These are phyloP conservation scores for Falco punctatus DNA, from an alignment of 2,113 vertebrate genomes.

Conservation along the genomic window DNA sequence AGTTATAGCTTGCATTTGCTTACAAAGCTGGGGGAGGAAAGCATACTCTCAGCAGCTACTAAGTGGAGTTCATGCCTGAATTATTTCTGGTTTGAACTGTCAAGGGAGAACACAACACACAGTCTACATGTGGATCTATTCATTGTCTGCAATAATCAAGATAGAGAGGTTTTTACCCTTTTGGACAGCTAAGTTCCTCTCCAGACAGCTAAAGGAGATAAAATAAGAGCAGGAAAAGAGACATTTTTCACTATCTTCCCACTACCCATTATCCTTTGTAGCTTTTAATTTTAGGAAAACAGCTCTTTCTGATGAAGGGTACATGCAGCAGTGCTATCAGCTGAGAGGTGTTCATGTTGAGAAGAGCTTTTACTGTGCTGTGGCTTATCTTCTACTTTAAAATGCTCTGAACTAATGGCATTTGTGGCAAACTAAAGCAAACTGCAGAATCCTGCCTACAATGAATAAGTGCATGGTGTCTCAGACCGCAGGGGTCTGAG, in stretches of 20 bases:
- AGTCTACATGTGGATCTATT: neutral
- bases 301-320: neutral
- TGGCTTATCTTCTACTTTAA: neutral
- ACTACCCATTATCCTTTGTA: neutral
- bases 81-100: neutral
- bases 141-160: neutral
- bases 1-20: neutral
- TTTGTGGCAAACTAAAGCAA: neutral
- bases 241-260: neutral
- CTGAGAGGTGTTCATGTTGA: neutral
- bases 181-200: neutral
- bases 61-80: neutral
- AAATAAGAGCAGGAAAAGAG: neutral
- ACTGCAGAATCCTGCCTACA: neutral
- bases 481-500: fast-evolving
- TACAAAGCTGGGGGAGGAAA: neutral
- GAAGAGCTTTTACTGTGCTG: neutral
- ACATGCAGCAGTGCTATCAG: neutral
- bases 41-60: neutral
- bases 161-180: neutral
- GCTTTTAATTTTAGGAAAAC: neutral
- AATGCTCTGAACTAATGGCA: neutral
- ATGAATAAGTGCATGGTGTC: neutral
- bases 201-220: neutral
- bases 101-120: neutral